Evolutionary conservation across 2,113 vertebrate species (phyloP).

Genomic region (Trichechus manatus): DNA sequence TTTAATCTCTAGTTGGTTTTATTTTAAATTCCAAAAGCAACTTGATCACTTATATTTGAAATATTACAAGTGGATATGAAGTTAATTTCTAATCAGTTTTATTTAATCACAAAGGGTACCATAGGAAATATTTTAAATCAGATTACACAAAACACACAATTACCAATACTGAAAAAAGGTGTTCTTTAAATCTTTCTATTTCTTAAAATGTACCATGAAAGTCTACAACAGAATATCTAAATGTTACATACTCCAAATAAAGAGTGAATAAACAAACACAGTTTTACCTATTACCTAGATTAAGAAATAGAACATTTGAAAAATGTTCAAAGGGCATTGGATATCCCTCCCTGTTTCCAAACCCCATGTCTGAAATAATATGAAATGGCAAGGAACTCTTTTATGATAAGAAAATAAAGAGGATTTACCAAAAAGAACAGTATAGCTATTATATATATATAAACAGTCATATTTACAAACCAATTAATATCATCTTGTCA

Average conservation of each 20-base stretch:
- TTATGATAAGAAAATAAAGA: not conserved
- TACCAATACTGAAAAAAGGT: not conserved
- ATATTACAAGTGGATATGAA: not conserved
- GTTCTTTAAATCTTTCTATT: not conserved
- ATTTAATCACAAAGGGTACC: not conserved
- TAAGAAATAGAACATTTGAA: not conserved
- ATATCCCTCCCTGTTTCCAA: not conserved
- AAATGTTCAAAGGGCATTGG: not conserved
- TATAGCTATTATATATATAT: not conserved
- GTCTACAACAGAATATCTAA: not conserved
- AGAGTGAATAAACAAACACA: not conserved
- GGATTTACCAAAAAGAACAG: not conserved
- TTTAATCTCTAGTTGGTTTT: not conserved
- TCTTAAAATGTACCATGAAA: not conserved
- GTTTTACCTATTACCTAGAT: not conserved
- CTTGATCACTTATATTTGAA: not conserved
- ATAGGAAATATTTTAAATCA: not conserved
- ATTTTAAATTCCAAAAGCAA: conserved; percentile 25
- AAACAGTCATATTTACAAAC: not conserved
- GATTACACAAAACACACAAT: not conserved
- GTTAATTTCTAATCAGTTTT: not conserved
- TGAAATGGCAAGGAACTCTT: not conserved
- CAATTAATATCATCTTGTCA: not conserved
- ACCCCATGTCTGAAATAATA: not conserved
- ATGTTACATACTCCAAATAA: not conserved